phyloP scores from a whole-genome alignment of 2,797 vertebrate species.

The Lagodon rhomboides region DNA sequence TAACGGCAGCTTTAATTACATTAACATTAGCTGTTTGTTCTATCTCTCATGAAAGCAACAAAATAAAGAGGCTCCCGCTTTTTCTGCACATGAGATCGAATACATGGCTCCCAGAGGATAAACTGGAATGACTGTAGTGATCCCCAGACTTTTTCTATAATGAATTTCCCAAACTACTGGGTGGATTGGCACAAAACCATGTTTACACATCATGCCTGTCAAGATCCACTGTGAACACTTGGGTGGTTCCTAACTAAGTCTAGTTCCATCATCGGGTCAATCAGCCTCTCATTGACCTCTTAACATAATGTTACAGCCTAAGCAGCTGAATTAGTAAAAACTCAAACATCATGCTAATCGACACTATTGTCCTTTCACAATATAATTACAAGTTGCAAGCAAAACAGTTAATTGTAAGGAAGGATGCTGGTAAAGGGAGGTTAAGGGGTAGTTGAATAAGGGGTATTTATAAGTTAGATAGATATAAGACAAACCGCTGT shows the following conservation, averaged over 20 bases:
- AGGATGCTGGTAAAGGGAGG: background rate
- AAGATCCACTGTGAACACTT: background rate
- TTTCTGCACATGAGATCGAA: background rate
- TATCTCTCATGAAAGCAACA: background rate
- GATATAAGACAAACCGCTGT: too few relatives aligned
- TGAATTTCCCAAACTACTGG: background rate
- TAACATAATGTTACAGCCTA: too few relatives aligned
- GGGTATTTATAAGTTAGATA: too few relatives aligned
- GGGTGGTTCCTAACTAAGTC: background rate
- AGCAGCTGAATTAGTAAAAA: too few relatives aligned
- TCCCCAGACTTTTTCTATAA: background rate
- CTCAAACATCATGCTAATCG: background rate
- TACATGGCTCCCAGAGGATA: background rate
- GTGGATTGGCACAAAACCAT: background rate
- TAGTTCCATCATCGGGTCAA: background rate
- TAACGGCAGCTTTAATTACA: background rate
- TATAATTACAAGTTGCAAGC: background rate
- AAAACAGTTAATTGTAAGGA: background rate
- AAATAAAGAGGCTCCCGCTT: background rate
- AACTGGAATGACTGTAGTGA: background rate
- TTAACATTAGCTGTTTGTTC: background rate
- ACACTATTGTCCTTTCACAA: background rate
- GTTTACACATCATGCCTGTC: too few relatives aligned
- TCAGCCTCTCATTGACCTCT: too few relatives aligned
- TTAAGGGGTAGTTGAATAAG: too few relatives aligned